phyloP scores from a whole-genome alignment of 1,140 invertebrate species.

The Hyles vespertilio region DNA sequence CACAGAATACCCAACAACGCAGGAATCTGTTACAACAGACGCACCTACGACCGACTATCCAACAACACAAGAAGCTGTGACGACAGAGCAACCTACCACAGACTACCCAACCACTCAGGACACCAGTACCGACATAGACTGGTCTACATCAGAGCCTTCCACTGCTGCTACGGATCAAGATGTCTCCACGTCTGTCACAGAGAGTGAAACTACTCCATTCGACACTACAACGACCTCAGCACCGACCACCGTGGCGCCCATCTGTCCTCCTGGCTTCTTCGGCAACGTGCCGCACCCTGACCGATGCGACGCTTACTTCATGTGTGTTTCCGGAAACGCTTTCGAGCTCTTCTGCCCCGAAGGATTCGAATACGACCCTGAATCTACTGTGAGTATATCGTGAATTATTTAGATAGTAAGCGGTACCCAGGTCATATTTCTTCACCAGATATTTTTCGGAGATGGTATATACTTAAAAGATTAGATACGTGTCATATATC shows the following conservation, averaged over 20 bases:
- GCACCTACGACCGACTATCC: too few species aligned
- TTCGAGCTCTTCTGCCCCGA: slow-evolving; percentile 6
- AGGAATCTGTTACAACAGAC: too few species aligned
- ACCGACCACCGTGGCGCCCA: neutral
- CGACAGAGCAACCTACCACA: neutral
- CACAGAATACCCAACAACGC: too few species aligned
- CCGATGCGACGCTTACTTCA: neutral
- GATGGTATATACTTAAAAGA: too few species aligned
- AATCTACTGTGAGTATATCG: neutral
- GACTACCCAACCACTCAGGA: slow-evolving; percentile 4
- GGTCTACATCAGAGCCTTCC: too few species aligned
- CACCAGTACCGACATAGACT: neutral
- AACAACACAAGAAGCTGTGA: too few species aligned
- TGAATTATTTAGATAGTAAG: too few species aligned
- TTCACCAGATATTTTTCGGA: too few species aligned
- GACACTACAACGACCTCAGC: neutral
- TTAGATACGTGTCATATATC: too few species aligned
- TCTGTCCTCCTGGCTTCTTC: slow-evolving; percentile 5
- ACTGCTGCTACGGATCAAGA: too few species aligned
- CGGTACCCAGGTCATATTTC: too few species aligned
- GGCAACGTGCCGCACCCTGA: slow-evolving; percentile 10
- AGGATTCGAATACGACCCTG: slow-evolving; percentile 6
- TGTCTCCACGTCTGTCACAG: too few species aligned
- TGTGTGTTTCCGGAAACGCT: neutral
- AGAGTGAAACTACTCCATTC: neutral